Evolutionary conservation across 2,888 invertebrate genomes (phyloP), one percentile per base, ranked within the genome.

Genomic region (Diloba caeruleocephala): DNA sequence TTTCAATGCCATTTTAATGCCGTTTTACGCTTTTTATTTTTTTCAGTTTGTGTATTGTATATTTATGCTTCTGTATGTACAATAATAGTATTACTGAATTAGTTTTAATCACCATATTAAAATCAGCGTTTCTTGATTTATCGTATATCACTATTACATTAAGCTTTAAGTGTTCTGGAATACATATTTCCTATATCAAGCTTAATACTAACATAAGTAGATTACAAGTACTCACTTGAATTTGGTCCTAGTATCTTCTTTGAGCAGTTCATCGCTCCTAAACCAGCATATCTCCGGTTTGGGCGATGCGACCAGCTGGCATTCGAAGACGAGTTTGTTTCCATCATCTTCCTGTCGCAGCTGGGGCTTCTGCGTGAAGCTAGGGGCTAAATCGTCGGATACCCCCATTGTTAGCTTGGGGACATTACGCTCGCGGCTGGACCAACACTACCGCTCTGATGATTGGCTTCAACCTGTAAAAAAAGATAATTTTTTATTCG

Each of bases 361-460:
- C 92, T 98, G 98, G 71, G 99, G 99, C 96, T 99, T 99, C 94
- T 98, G 98, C 76, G 98, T 98, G 95, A 99, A 99, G 95, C 98
- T 98, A 92, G 99, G 99, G 94, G 99, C 98, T 94, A 98, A 97
- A 94, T 98, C 98, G 93, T 98, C 98, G 88, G 96, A 95, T 94
- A 96, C 96, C 95, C 97, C 97, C 97, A 97, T 97, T 76, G 81
- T 87, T 92, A 92, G 71, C 82, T 88, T 81, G 78, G 75, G 84
- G 82, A 80, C 92, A 92, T 92, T 82, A 90, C 92, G 90, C 79
- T 80, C 79, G 81, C 75, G 72, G 72, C 68, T 55, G 68, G 70
- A 72, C 65, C 59, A 64, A 70, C 70, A 67, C 62, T 74, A 51
- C 75, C 77, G 75, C 75, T 70, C 69, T 68, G 72, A 72, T 74